Conservation (phyloP, 1,140 invertebrate genomes). For the Drosophila parabipectinata region DNA sequence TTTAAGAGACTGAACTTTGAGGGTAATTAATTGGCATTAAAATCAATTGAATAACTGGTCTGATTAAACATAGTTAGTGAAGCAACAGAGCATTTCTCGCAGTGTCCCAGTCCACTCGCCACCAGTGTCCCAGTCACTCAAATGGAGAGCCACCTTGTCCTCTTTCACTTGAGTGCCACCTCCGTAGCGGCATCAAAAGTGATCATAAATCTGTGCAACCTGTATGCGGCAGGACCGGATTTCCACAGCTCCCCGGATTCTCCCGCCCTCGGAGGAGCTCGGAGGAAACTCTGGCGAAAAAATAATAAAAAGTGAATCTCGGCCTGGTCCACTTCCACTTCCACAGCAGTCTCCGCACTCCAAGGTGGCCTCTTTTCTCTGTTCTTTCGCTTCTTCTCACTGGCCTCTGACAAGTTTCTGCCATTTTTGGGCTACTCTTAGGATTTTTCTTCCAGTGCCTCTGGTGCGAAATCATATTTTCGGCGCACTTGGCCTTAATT, state of each 20-base stretch:
- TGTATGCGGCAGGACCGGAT: conserved; percentile 56
- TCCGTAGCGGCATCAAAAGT: conserved; percentile 62
- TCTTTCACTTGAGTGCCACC: conserved; percentile 34
- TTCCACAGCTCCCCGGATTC: conserved; percentile 49
- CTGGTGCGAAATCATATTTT: conserved; percentile 22
- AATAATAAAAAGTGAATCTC: conserved; percentile 63
- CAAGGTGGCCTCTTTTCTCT: conserved; percentile 18
- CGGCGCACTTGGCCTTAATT: conserved; percentile 79
- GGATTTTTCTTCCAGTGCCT: conserved; percentile 20
- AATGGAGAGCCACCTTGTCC: conserved; percentile 21
- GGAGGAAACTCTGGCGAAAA: conserved; percentile 1
- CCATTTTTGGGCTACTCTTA: conserved; percentile 19
- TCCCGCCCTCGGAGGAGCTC: conserved; percentile 22
- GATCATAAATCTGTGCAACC: conserved; percentile 77
- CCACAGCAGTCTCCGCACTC: conserved; percentile 46
- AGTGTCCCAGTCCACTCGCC: background rate
- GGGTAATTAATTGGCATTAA: too few relatives aligned
- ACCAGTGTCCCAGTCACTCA: conserved; percentile 4
- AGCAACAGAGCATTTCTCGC: background rate
- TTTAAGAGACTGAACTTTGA: too few relatives aligned
- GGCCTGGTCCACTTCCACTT: conserved; percentile 24
- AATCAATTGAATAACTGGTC: too few relatives aligned
- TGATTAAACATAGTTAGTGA: too few relatives aligned
- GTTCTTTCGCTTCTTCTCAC: conserved; percentile 10
- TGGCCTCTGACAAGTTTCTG: conserved; percentile 31